Percentiles rank a stretch among this genome's conserved stretches.
Evolutionary conservation across 2,888 invertebrate genomes (phyloP).

Genomic region (Fragum whitleyi): DNA sequence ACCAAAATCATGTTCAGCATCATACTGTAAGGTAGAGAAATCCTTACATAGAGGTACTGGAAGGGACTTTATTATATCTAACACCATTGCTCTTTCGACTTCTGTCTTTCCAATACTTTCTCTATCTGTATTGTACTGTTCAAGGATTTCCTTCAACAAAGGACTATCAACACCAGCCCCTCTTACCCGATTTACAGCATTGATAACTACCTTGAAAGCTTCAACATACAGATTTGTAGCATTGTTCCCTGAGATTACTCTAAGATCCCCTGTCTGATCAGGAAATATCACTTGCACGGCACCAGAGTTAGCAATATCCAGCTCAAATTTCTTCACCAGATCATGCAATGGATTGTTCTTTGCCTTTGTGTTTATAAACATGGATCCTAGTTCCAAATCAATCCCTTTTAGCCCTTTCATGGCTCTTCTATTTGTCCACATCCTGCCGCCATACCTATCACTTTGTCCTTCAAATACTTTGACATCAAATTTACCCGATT

Average conservation of each 20-base stretch:
- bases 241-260: constrained; percentile 66
- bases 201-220: constrained; percentile 55
- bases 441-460: constrained; percentile 78
- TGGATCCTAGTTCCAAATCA: constrained; percentile 74
- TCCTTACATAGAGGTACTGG: constrained; percentile 48
- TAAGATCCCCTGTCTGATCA: constrained; percentile 47
- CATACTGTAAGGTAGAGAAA: constrained; percentile 70
- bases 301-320: constrained; percentile 65
- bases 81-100: constrained; percentile 9
- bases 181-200: constrained; percentile 65
- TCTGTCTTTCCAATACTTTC: constrained; percentile 20
- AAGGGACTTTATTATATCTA: constrained; percentile 50
- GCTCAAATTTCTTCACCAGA: constrained; percentile 68
- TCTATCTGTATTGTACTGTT: constrained; percentile 43
- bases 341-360: constrained; percentile 70
- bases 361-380: constrained; percentile 66
- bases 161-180: constrained; percentile 63
- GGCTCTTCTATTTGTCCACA: constrained; percentile 72
- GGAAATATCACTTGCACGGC: constrained; percentile 67
- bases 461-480: constrained; percentile 74
- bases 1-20: constrained; percentile 72
- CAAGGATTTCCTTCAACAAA: constrained; percentile 60
- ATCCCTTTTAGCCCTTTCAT: constrained; percentile 68
- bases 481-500: constrained; percentile 68
- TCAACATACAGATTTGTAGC: constrained; percentile 60